phyloP scores from a whole-genome alignment of 2,113 vertebrate genomes.

The Gopherus evgoodei region DNA sequence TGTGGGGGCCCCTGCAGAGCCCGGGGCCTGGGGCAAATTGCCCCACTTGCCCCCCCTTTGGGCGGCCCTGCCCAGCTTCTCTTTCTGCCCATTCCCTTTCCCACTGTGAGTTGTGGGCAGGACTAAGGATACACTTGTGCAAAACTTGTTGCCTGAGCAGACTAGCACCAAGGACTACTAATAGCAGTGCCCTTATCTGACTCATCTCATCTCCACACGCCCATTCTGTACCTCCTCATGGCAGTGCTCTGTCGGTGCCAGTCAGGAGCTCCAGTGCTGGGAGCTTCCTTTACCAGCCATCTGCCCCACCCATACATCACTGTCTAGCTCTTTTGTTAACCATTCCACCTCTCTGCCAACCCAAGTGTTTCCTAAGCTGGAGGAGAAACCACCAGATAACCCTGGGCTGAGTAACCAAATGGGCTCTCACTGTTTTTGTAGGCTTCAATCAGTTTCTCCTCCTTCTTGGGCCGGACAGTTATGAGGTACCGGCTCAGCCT shows the following conservation, averaged over 20 bases:
- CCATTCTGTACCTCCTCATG: neutral
- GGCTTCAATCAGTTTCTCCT: slow-evolving; percentile 26
- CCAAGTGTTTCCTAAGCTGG: too few relatives aligned
- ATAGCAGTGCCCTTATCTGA: neutral
- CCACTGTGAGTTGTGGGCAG: neutral
- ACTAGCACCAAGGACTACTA: neutral
- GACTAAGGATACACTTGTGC: neutral
- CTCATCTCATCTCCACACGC: neutral
- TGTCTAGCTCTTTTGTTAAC: neutral
- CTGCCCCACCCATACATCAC: neutral
- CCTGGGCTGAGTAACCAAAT: neutral
- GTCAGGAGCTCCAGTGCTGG: neutral
- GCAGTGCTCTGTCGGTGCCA: neutral
- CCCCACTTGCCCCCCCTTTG: too few relatives aligned
- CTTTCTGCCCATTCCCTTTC: neutral
- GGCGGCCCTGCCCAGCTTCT: neutral
- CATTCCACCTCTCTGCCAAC: neutral
- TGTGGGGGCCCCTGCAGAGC: too few relatives aligned
- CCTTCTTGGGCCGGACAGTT: slow-evolving; percentile 40
- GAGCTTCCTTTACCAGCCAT: neutral
- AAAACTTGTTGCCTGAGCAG: neutral
- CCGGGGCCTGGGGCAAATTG: too few relatives aligned
- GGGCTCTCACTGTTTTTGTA: slow-evolving; percentile 57
- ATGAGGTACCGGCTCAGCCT: slow-evolving; percentile 49
- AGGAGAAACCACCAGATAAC: too few relatives aligned